Percentiles rank a stretch among this genome's conserved stretches.
phyloP scores from a whole-genome alignment of 2,797 vertebrate genomes.

The Gymnopithys bicolor region DNA sequence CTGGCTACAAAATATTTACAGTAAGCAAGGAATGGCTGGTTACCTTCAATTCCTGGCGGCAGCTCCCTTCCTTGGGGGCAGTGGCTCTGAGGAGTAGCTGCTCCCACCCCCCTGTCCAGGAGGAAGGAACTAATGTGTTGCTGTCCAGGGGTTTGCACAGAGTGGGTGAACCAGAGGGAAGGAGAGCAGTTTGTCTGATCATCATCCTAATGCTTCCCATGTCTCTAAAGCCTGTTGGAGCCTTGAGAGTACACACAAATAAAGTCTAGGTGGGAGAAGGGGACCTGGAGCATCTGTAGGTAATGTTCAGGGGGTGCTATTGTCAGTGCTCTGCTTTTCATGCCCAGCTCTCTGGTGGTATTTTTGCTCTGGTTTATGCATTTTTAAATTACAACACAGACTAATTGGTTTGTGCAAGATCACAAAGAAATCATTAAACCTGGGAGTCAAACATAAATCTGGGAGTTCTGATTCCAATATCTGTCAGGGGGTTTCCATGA shows the following conservation, averaged over 20 bases:
- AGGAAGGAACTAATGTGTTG: neutral
- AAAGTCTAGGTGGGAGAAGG: neutral
- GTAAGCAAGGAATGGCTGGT: neutral
- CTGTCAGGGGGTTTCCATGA: neutral
- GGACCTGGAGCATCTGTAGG: neutral
- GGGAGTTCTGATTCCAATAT: neutral
- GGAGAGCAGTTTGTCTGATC: neutral
- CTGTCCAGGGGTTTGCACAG: neutral
- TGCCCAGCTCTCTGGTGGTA: neutral
- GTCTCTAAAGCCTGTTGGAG: neutral
- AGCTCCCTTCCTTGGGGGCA: neutral
- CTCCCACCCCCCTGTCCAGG: neutral
- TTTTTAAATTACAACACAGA: neutral
- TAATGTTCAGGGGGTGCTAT: neutral
- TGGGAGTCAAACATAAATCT: neutral
- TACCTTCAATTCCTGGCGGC: constrained; percentile 6
- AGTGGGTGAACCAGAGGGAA: neutral
- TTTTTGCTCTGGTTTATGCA: neutral
- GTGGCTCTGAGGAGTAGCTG: neutral
- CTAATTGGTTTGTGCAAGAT: neutral
- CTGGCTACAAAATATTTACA: constrained; percentile 6
- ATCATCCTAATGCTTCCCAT: neutral
- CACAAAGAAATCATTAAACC: neutral
- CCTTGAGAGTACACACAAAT: neutral
- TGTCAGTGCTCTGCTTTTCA: neutral